phyloP scores from a whole-genome alignment of 2,888 invertebrate genomes.

The Cantharis nigra region DNA sequence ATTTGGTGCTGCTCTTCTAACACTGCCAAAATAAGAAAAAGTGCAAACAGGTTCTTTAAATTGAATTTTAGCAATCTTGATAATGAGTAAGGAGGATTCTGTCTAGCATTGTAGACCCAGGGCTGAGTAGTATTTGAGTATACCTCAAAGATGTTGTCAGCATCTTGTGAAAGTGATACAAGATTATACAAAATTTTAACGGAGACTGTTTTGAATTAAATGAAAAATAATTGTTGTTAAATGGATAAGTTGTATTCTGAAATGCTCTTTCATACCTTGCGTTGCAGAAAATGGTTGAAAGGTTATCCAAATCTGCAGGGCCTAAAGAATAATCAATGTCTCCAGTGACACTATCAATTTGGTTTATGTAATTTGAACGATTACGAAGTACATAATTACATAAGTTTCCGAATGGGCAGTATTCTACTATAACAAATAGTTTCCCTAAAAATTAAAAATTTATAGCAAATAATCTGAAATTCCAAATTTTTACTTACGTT shows the following conservation, averaged over 20 bases:
- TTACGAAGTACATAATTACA: neutral
- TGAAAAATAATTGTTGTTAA: too few relatives aligned
- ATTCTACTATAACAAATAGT: neutral
- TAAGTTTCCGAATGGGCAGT: neutral
- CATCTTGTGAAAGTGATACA: too few relatives aligned
- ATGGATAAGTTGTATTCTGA: too few relatives aligned
- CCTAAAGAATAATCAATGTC: neutral
- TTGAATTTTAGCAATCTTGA: too few relatives aligned
- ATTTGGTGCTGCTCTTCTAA: too few relatives aligned
- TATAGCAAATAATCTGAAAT: neutral
- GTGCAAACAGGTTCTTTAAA: too few relatives aligned
- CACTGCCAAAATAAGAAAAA: neutral
- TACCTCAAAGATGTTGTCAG: too few relatives aligned
- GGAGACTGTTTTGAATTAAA: too few relatives aligned
- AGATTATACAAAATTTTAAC: too few relatives aligned
- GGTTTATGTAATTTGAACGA: neutral
- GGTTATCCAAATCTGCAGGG: neutral
- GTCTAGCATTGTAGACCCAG: too few relatives aligned
- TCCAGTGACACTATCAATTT: neutral
- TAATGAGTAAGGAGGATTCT: too few relatives aligned
- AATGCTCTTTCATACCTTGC: constrained; percentile 58
- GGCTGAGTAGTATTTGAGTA: too few relatives aligned
- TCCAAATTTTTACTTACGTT: neutral
- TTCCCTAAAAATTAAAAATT: neutral
- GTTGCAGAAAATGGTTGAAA: constrained; percentile 61